Base-by-base conservation (phyloP, 2,888 invertebrate genomes). In the Acronicta psi region DNA sequence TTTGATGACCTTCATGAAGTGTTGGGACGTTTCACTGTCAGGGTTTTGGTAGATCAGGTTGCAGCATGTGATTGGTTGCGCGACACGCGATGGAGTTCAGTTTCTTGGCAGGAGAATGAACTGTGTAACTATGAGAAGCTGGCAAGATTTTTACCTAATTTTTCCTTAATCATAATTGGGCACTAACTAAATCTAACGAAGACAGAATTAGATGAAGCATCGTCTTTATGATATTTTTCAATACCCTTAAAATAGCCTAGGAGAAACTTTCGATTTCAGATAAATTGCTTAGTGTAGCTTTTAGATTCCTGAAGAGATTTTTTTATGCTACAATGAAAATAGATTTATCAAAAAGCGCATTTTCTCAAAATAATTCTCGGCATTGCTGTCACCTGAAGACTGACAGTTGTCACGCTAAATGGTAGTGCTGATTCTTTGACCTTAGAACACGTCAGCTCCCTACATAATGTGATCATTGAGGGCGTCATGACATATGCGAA, bases 21-120 rank as follows among this genome's bases (percentile, higher is more conserved):
- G 44, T 47, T 66, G 62, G 66, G 79, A 79, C 80, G 77, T 70
- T 60, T 81, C 89, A 90, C 87, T 88, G 90, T 88, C 90, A 90
- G 82, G 89, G 89, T 79, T 69, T 23, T 41, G 55, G 50, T 53
- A 50, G 68, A 75, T 84, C 81, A 47, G 70, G 76, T 85, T 81
- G 79, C 82, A 74, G 65, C 75, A 56, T 63, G 73, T 72, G 73
- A 70, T 69, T 23, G 18, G 50, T 51, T 44, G 59, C 61, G 36
- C 64, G 68, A 66, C 53, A 42, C 44, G 59, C 18, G 29, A 54
- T 53, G 17, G 31, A 11, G 18, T 40, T 36, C 42, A 25, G 14
- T 56, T 62, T 68, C 44, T 70, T 74, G 62, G 74, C 68, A 53
- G 10, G 29, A 18, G 18, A 14, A 36, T 1, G 13, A 43, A 64